These are phyloP conservation scores for Trogon surrucura DNA, from an alignment of 2,113 vertebrate species.

Conservation along the genomic window DNA sequence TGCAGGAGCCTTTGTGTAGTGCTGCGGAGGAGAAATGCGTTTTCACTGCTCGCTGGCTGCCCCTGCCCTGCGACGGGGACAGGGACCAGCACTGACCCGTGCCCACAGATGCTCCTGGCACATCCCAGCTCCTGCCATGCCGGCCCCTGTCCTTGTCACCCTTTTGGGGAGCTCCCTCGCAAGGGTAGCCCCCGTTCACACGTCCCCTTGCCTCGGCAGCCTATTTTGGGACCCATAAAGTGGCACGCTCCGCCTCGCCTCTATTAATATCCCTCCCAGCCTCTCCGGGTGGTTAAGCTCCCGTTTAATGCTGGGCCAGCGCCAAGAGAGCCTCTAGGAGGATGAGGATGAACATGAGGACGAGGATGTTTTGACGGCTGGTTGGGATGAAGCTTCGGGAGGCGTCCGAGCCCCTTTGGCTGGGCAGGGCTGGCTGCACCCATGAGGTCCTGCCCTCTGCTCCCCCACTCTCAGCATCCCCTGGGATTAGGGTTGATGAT, in stretches of 20 bases:
- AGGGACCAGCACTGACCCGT: rapidly evolving
- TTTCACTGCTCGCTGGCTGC: background rate
- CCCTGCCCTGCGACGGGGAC: rapidly evolving
- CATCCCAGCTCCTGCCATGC: background rate
- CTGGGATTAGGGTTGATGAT: background rate
- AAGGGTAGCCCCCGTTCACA: background rate
- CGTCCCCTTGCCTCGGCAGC: background rate
- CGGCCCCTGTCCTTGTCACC: rapidly evolving
- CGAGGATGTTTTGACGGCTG: background rate
- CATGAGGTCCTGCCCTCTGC: background rate
- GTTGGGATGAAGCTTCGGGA: background rate
- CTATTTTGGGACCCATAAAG: background rate
- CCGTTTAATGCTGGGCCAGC: background rate
- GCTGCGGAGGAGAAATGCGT: background rate
- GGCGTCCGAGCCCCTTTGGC: background rate
- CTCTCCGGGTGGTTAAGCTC: background rate
- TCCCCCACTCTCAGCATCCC: background rate
- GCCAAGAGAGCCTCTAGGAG: background rate
- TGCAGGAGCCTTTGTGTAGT: background rate
- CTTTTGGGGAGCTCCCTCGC: background rate
- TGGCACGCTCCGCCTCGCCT: background rate
- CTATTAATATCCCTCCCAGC: constrained; percentile 30
- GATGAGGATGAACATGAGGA: background rate
- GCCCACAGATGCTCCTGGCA: rapidly evolving
- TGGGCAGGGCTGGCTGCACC: background rate